These are phyloP conservation scores for Moxostoma hubbsi DNA, from an alignment of 2,797 vertebrate species.

Conservation along the genomic window DNA sequence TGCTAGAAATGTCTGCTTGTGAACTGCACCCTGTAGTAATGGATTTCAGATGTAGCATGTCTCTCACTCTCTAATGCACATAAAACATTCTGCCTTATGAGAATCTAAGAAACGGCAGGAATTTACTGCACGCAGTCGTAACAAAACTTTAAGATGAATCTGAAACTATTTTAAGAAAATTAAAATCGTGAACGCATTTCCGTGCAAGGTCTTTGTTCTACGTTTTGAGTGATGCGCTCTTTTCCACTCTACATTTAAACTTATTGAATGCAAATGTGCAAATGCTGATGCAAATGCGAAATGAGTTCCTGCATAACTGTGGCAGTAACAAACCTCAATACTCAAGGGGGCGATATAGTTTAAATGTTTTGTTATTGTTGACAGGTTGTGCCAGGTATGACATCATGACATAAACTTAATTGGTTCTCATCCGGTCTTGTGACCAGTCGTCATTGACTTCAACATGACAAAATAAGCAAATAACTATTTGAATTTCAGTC, in stretches of 20 bases:
- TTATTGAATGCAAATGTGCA: neutral
- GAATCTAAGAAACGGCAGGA: conserved; percentile 78
- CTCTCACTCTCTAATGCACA: conserved; percentile 77
- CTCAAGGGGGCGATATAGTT: too few relatives aligned
- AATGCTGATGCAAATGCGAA: too few relatives aligned
- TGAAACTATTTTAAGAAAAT: neutral
- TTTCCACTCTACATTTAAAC: neutral
- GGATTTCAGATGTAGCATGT: conserved; percentile 78
- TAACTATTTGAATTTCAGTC: too few relatives aligned
- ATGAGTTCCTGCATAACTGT: too few relatives aligned
- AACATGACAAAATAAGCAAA: too few relatives aligned
- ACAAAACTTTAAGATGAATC: neutral
- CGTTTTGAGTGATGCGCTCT: neutral
- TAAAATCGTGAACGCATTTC: neutral
- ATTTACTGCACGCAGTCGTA: conserved; percentile 68
- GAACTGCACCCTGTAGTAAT: conserved; percentile 75
- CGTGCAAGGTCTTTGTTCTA: neutral
- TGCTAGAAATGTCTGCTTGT: conserved; percentile 74
- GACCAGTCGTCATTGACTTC: too few relatives aligned
- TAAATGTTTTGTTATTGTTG: too few relatives aligned
- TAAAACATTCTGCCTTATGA: conserved; percentile 75
- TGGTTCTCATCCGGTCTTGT: too few relatives aligned
- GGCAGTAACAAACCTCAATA: too few relatives aligned
- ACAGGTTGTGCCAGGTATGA: too few relatives aligned
- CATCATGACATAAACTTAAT: too few relatives aligned